Evolutionary conservation across 2,888 invertebrate species (phyloP).

Genomic region (Adineta ricciae): DNA sequence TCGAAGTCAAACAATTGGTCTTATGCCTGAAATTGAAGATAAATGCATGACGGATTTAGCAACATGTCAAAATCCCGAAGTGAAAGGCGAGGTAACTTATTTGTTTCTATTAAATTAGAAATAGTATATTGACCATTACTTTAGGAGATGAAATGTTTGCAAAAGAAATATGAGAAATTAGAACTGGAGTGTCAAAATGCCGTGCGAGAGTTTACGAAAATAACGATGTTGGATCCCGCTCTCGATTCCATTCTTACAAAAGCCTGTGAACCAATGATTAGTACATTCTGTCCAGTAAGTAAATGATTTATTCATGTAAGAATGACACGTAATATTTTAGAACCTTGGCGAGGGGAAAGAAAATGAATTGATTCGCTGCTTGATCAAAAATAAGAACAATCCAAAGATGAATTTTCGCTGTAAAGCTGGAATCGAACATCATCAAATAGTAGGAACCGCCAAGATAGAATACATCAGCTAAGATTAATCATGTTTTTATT

Average conservation of each 20-base stretch:
- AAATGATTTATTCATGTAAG: not conserved
- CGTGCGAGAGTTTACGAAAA: slow-evolving; percentile 72
- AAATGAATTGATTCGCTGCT: slow-evolving; percentile 56
- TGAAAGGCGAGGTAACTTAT: slow-evolving; percentile 61
- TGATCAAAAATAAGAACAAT: slow-evolving; percentile 80
- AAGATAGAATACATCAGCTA: not conserved
- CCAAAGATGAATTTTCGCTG: slow-evolving; percentile 73
- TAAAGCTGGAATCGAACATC: slow-evolving; percentile 84
- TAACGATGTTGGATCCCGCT: slow-evolving; percentile 71
- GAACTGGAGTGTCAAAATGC: slow-evolving; percentile 60
- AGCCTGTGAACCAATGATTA: slow-evolving; percentile 77
- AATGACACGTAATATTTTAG: not conserved
- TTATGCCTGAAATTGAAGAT: slow-evolving; percentile 85
- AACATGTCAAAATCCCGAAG: slow-evolving; percentile 66
- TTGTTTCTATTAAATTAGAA: no score
- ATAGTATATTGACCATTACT: no score
- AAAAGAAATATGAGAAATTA: slow-evolving; percentile 56
- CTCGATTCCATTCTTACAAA: slow-evolving; percentile 73
- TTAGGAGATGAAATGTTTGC: slow-evolving; percentile 77
- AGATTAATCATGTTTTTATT: not conserved
- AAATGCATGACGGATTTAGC: slow-evolving; percentile 76
- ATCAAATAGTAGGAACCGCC: slow-evolving; percentile 65
- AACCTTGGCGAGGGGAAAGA: not conserved
- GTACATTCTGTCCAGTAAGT: slow-evolving; percentile 60
- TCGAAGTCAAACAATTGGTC: slow-evolving; percentile 77